Base-by-base conservation (phyloP, 1,140 invertebrate species). In the Cephus cinctus region DNA sequence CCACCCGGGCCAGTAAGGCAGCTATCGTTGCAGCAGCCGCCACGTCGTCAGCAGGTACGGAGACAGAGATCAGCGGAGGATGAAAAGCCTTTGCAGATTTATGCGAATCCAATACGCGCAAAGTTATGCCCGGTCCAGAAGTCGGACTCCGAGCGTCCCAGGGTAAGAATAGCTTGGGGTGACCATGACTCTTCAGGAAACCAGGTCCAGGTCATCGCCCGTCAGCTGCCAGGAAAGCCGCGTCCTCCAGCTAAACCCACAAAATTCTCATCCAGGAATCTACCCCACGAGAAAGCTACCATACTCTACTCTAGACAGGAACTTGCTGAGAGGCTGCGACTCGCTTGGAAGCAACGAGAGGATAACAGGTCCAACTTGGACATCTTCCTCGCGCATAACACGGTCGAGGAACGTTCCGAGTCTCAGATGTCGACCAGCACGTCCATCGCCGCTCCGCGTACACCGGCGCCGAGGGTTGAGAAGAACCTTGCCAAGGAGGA, bases 241-340 rank as follows among this genome's bases (percentile, higher is more conserved):
- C 68, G 59, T 32, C 59, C 65, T 0, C 8, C 54, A 0, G 49
- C 50, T 1, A 64, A 68, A 20, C 48, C 48, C 5, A 52, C 50
- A 49, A 4, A 46, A 46, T 16, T 11, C 43, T 50, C 22, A 8
- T 15, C 11, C 32, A 50, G 46, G 12, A 9, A 47, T 5, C 48
- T 27, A 20, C 56, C 58, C 30, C 15, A 64, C 14, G 69, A 78
- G 3, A 77, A 78, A 47, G 75, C 78, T 3, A 69, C 79, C 1
- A 76, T 82, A 16, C 61, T 81, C 0, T 78, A 79, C 14, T 77
- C 79, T 0, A 70, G 78, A 20, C 76, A 81, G 39, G 75, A 81
- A 40, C 50, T 82, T 4, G 76, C 79, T 0, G 77, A 80, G 41
- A 63, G 77, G 39, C 45, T 81, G 21, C 61, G 76, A 32, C 60